Base-by-base conservation (phyloP, 2,888 invertebrate species). In the Chrysolina oricalcia region DNA sequence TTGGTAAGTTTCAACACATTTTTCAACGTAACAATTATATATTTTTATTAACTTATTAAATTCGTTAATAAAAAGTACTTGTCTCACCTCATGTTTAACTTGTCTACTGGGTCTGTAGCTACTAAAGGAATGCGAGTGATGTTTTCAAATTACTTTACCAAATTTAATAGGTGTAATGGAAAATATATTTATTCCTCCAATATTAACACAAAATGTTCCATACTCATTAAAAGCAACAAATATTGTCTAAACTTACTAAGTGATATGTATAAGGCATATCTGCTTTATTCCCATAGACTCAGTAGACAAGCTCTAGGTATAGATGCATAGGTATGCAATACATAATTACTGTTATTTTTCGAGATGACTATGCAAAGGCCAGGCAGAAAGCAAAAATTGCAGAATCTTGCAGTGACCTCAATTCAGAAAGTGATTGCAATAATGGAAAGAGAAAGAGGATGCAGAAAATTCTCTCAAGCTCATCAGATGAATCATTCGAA, bases 321-420 rank as follows among this genome's bases (percentile, higher is more conserved):
- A 43, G 43, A 43, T 43, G 43, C 43, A 43, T 43, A 43, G 43
- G 43, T 43, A 43, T 43, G 43, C 43, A 43, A 43, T 43, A 13
- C 43, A n/a, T n/a, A n/a, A 27, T 27, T 27, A 27, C 5, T 27
- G 27, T 27, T 27, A 27, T 27, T 27, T 27, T 27, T 27, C 5
- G 5, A 27, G 27, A 27, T 43, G 43, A 43, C 43, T 43, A 43
- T 43, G 43, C 43, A 15, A 43, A 43, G 43, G 43, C 43, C 43
- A 43, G 43, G 43, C 43, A 43, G 43, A 43, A 43, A 43, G 43
- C 43, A 43, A 43, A 43, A 43, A 43, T 43, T 43, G 43, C 43
- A 43, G 43, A 43, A 43, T 10, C 43, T 43, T 43, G 43, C 43
- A 43, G 43, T 27, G 27, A 27, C 27, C 27, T 27, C 27, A 27